Percentiles rank a stretch among this genome's conserved stretches.
Evolutionary conservation across 2,797 vertebrate species (phyloP).

Genomic region (Characodon lateralis): DNA sequence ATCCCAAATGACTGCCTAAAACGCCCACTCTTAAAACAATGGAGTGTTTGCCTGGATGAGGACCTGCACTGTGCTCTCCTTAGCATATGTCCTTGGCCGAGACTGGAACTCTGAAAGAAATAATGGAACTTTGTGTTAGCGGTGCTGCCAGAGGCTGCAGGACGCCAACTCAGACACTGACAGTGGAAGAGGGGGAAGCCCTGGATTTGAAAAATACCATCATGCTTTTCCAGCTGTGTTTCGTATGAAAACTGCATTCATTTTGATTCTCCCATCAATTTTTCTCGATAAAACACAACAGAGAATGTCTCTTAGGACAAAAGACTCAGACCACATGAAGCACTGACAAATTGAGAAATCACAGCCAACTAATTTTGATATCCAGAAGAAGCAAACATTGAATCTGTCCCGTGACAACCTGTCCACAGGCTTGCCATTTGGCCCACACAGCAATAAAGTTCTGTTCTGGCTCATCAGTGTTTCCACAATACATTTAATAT

Average conservation of each 20-base stretch:
- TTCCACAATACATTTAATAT: constrained; percentile 66
- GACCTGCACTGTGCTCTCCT: constrained; percentile 34
- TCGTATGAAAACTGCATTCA: constrained; percentile 69
- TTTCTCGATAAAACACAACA: constrained; percentile 61
- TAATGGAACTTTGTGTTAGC: constrained; percentile 73
- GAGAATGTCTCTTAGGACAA: constrained; percentile 32
- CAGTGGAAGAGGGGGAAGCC: constrained; percentile 68
- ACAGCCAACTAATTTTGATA: constrained; percentile 50
- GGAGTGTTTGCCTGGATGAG: constrained; percentile 28
- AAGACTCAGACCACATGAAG: constrained; percentile 40
- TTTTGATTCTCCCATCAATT: constrained; percentile 64
- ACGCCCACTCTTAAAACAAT: constrained; percentile 30
- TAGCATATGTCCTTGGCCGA: constrained; percentile 61
- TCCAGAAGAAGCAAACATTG: constrained; percentile 70
- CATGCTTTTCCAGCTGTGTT: constrained; percentile 64
- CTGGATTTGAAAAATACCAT: constrained; percentile 67
- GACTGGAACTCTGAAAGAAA: constrained; percentile 64
- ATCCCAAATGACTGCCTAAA: constrained; percentile 34
- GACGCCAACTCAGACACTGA: constrained; percentile 61
- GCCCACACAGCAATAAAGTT: constrained; percentile 27
- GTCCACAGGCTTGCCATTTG: constrained; percentile 41
- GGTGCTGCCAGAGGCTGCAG: constrained; percentile 45
- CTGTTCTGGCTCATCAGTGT: constrained; percentile 59
- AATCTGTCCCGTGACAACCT: constrained; percentile 41
- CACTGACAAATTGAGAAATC: constrained; percentile 69